Percentiles rank a stretch among this genome's conserved stretches.
Evolutionary conservation across 2,797 vertebrate species (phyloP).

Genomic region (Semaprochilodus insignis): DNA sequence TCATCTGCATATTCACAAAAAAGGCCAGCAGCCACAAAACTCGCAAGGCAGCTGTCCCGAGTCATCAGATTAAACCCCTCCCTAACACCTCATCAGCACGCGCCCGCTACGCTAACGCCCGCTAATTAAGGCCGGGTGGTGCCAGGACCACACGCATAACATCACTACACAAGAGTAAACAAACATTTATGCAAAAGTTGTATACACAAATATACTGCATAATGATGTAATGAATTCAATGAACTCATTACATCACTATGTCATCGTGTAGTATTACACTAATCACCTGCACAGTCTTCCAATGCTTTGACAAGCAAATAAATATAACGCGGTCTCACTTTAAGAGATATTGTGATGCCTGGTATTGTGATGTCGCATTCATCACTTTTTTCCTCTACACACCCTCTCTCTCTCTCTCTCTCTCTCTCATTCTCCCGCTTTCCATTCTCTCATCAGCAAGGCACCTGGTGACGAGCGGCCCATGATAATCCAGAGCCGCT

Average conservation of each 20-base stretch:
- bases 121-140: constrained; percentile 68
- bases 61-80: constrained; percentile 81
- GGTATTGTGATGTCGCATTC: constrained; percentile 65
- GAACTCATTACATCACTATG: background rate
- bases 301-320: background rate
- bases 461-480: constrained; percentile 83
- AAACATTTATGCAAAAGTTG: constrained; percentile 54
- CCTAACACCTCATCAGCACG: constrained; percentile 80
- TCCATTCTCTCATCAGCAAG: constrained; percentile 81
- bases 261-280: background rate
- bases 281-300: no score
- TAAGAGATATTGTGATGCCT: constrained; percentile 73
- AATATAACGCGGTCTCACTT: constrained; percentile 60
- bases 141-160: constrained; percentile 70
- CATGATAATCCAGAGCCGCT: constrained; percentile 82
- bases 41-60: constrained; percentile 63
- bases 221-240: background rate
- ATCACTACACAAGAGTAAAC: constrained; percentile 65
- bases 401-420: constrained; percentile 37
- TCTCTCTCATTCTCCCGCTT: constrained; percentile 24
- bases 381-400: constrained; percentile 72
- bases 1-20: constrained; percentile 86
- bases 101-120: constrained; percentile 66
- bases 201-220: background rate
- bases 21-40: constrained; percentile 67